These are phyloP conservation scores for Toxotes jaculatrix DNA, from an alignment of 2,113 vertebrate species.

Conservation along the genomic window DNA sequence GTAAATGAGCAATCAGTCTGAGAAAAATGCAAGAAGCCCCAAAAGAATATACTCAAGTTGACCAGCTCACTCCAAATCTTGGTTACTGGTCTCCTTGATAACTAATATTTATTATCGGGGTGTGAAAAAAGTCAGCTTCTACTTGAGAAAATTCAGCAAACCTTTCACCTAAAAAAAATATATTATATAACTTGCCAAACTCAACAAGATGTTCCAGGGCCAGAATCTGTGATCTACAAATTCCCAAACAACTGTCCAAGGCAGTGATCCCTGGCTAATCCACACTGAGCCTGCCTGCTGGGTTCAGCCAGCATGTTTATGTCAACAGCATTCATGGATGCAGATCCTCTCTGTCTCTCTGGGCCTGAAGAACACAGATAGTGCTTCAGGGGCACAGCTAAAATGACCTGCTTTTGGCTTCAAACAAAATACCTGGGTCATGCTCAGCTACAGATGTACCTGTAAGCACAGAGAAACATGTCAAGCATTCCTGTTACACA, in stretches of 20 bases:
- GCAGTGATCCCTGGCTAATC: slow-evolving; percentile 69
- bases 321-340: slow-evolving; percentile 54
- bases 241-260: slow-evolving; percentile 52
- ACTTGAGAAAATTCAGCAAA: not conserved
- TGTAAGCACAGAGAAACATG: not conserved
- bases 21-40: not conserved
- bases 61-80: not conserved
- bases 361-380: slow-evolving; percentile 49
- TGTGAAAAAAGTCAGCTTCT: not conserved
- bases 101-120: not conserved
- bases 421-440: slow-evolving; percentile 25
- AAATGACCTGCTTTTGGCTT: slow-evolving; percentile 32
- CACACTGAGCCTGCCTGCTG: slow-evolving; percentile 49
- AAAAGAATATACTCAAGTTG: not conserved
- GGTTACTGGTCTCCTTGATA: not conserved
- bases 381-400: slow-evolving; percentile 1
- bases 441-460: not conserved
- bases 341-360: slow-evolving; percentile 51
- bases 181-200: slow-evolving; percentile 13
- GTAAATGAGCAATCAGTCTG: not conserved
- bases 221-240: slow-evolving; percentile 41
- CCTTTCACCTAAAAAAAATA: slow-evolving; percentile 14
- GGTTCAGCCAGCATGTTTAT: slow-evolving; percentile 58
- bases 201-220: slow-evolving; percentile 24
- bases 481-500: slow-evolving; percentile 16